Conservation (phyloP, 2,113 vertebrate species). For the Lampris incognitus region DNA sequence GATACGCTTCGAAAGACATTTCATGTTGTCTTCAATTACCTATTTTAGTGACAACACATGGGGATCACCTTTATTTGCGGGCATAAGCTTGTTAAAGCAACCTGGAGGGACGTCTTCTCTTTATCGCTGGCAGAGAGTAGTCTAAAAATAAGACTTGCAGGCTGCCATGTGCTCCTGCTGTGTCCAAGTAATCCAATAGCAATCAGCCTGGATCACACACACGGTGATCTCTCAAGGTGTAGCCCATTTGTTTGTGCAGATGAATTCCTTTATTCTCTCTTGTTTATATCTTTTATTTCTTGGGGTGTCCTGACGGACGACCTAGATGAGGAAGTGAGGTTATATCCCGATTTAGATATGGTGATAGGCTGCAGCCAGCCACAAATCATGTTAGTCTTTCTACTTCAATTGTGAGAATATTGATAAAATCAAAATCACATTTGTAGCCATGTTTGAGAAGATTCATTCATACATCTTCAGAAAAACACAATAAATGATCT, state of each 20-base stretch:
- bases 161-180: conserved; percentile 47
- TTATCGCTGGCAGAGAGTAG: conserved; percentile 40
- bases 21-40: too few species aligned
- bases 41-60: background rate
- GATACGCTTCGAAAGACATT: too few species aligned
- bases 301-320: too few species aligned
- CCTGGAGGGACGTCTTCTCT: conserved; percentile 57
- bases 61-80: conserved; percentile 1
- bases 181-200: conserved; percentile 77
- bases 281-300: background rate
- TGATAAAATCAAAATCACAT: conserved; percentile 21
- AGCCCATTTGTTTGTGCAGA: conserved; percentile 43
- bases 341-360: conserved; percentile 8
- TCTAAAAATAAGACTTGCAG: conserved; percentile 72
- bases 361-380: background rate
- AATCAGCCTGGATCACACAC: conserved; percentile 35
- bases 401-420: conserved; percentile 3
- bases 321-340: background rate
- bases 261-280: conserved; percentile 21
- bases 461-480: conserved; percentile 31
- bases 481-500: conserved; percentile 30
- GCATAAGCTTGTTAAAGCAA: conserved; percentile 46
- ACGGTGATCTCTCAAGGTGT: conserved; percentile 14
- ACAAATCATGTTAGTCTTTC: conserved; percentile 22
- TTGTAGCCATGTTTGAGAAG: conserved; percentile 12